Percentiles rank a stretch among this genome's conserved stretches.
phyloP scores from a whole-genome alignment of 2,113 vertebrate species.

The Tichodroma muraria region DNA sequence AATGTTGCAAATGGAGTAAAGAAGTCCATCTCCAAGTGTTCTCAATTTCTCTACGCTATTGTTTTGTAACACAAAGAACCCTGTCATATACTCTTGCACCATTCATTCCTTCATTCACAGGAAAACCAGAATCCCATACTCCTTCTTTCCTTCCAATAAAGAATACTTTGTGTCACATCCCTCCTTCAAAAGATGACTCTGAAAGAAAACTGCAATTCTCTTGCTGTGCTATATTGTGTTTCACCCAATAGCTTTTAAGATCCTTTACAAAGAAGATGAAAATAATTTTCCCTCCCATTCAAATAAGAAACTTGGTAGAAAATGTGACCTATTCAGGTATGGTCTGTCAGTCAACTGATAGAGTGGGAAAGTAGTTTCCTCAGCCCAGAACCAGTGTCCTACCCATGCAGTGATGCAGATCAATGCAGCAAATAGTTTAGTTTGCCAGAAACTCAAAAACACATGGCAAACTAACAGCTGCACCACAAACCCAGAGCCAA shows the following conservation, averaged over 20 bases:
- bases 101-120: conserved; percentile 6
- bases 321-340: neutral
- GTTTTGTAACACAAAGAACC: neutral
- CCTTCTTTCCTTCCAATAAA: conserved; percentile 19
- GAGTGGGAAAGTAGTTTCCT: neutral
- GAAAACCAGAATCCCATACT: conserved; percentile 9
- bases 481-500: neutral
- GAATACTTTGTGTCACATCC: conserved; percentile 7
- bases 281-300: neutral
- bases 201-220: conserved; percentile 9
- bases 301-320: neutral
- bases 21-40: neutral
- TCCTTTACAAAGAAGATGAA: neutral
- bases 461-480: neutral
- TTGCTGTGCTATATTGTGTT: neutral
- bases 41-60: conserved; percentile 23
- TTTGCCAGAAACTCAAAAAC: neutral
- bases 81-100: neutral
- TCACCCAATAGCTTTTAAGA: conserved; percentile 2
- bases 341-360: neutral
- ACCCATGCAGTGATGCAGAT: neutral
- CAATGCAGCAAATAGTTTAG: neutral
- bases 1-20: neutral
- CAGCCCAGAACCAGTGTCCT: neutral
- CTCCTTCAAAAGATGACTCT: conserved; percentile 16